phyloP scores from a whole-genome alignment of 2,797 vertebrate genomes.

The Pitangus sulphuratus region DNA sequence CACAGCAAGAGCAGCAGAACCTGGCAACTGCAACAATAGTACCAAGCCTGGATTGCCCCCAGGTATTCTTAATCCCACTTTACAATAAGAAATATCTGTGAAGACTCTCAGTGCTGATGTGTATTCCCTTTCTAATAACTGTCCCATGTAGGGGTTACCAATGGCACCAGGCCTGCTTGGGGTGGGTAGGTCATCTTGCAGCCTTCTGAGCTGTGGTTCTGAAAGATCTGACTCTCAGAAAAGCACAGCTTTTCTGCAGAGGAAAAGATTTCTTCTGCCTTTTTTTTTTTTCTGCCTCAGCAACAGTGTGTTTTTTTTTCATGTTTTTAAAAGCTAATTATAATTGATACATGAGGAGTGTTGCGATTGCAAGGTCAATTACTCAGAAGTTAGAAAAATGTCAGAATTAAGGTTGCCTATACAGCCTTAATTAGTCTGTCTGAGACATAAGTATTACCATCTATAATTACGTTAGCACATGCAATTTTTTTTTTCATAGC shows the following conservation, averaged over 20 bases:
- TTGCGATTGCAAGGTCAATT: conserved; percentile 60
- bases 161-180: not conserved
- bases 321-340: conserved; percentile 49
- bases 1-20: not conserved
- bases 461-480: conserved; percentile 45
- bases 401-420: conserved; percentile 54
- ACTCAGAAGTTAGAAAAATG: conserved; percentile 57
- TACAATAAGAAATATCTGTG: not conserved
- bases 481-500: not conserved
- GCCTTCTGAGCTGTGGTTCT: not conserved
- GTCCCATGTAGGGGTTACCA: accelerated
- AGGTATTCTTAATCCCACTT: not conserved
- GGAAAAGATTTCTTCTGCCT: not conserved
- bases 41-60: not conserved
- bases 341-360: conserved; percentile 37
- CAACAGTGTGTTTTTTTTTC: not conserved
- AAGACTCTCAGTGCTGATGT: not conserved
- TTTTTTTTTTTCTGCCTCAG: not conserved
- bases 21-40: not conserved
- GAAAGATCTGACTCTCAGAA: not conserved
- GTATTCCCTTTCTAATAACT: not conserved
- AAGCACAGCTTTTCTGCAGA: not conserved
- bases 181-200: not conserved
- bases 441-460: conserved; percentile 55
- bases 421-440: conserved; percentile 47